Evolutionary conservation across 2,888 invertebrate species (phyloP).

Genomic region (Aphidius colemani): DNA sequence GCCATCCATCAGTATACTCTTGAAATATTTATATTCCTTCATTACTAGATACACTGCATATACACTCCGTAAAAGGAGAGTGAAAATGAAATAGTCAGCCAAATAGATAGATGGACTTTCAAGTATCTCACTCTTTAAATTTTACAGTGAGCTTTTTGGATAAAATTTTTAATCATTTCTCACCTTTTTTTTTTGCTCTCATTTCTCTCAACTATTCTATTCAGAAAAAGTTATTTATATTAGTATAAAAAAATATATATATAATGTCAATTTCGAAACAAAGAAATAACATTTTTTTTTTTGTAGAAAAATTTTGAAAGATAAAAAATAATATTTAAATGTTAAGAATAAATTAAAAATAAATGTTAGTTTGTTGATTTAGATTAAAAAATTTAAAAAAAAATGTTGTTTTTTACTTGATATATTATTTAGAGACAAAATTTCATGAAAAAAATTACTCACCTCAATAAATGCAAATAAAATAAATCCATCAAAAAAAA

Average conservation of each 20-base stretch:
- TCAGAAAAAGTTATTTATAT: slow-evolving; percentile 6
- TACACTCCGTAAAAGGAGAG: background rate
- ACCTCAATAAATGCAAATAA: slow-evolving; percentile 52
- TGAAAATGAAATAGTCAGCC: slow-evolving; percentile 18
- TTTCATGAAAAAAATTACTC: slow-evolving; percentile 39
- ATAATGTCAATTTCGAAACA: slow-evolving; percentile 47
- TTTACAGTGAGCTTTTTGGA: slow-evolving; percentile 9
- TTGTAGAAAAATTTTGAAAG: slow-evolving; percentile 44
- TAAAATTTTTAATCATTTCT: slow-evolving; percentile 27
- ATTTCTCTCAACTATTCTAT: slow-evolving; percentile 31
- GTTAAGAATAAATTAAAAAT: slow-evolving; percentile 55
- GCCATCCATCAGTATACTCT: slow-evolving; percentile 36
- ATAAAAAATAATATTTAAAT: too few species aligned
- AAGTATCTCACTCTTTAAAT: slow-evolving; percentile 15
- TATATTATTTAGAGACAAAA: background rate
- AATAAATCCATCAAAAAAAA: slow-evolving; percentile 52
- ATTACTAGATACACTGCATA: slow-evolving; percentile 28
- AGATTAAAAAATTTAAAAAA: too few species aligned
- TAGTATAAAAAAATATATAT: slow-evolving; percentile 29
- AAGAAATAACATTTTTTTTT: slow-evolving; percentile 48
- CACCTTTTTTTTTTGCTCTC: slow-evolving; percentile 25
- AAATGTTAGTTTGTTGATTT: slow-evolving; percentile 16
- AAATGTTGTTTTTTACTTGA: too few species aligned
- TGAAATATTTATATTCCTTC: too few species aligned
- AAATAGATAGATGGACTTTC: slow-evolving; percentile 16